Evolutionary conservation across 1,140 invertebrate species (phyloP).

Genomic region (Drosophila ambigua): DNA sequence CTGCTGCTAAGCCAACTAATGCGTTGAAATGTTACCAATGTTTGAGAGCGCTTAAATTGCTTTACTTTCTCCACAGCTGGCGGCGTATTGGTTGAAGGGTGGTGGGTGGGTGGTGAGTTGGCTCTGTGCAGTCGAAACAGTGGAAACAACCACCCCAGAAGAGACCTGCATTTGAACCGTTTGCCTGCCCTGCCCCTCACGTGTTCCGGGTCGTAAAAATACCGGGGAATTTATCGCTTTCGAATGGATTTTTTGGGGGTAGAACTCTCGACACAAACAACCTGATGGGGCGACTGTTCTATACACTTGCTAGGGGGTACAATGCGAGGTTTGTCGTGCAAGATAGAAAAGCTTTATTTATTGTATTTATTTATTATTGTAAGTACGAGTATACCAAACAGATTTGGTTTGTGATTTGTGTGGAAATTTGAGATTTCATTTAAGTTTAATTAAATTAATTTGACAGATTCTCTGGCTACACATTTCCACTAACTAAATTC

Average conservation of each 20-base stretch:
- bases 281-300: neutral
- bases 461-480: too few species aligned
- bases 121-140: constrained; percentile 6
- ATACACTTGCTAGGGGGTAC: neutral
- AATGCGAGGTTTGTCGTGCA: too few species aligned
- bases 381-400: too few species aligned
- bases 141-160: constrained; percentile 15
- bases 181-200: constrained; percentile 53
- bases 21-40: constrained; percentile 78
- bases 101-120: too few species aligned
- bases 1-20: constrained; percentile 42
- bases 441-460: too few species aligned
- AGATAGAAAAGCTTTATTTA: too few species aligned
- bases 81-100: neutral
- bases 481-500: too few species aligned
- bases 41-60: constrained; percentile 68
- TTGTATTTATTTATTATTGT: too few species aligned
- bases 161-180: constrained; percentile 35
- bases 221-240: constrained; percentile 74
- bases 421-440: too few species aligned
- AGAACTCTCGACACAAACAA: constrained; percentile 21
- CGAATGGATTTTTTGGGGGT: constrained; percentile 65
- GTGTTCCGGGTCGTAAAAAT: constrained; percentile 64
- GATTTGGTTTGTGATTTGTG: too few species aligned
- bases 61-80: constrained; percentile 39